Evolutionary conservation across 2,888 invertebrate species (phyloP), one percentile per base, ranked within the genome.

Genomic region (Melanostoma mellinum): DNA sequence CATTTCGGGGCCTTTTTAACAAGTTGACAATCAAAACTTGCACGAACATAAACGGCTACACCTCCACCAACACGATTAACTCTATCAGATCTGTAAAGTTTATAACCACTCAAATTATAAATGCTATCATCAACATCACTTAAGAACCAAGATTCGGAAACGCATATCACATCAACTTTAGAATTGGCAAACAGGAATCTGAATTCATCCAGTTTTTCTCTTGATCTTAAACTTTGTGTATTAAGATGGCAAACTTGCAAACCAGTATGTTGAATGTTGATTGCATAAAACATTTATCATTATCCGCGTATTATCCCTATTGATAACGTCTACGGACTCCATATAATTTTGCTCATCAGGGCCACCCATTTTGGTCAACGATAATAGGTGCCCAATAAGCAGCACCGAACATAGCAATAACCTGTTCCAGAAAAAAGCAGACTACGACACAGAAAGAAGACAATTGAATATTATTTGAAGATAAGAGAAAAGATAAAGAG

Each of bases 181-280:
- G 52, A 52, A 6, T n/a, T 35, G 35, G 33, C 9, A 52, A 52
- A 52, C 52, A 52, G n/a, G 33, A n/a, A 52, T 10, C 52, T 52
- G 52, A 52, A 52, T 52, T 52, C 52, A 52, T 52, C 52, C 35
- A 52, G 35, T 52, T 52, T 52, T 52, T 52, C 52, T 35, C 52
- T 52, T 3, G 33, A 52, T 52, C 52, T 52, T n/a, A 52, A 20
- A 33, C 52, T 52, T 52, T 52, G 52, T 52, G 52, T n/a, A 52
- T 52, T 52, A 9, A 52, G 52, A 5, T 56, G 40, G 56, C 40
- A 56, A 30, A 56, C 35, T 52, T 52, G 50, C 32, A 30, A 6
- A 30, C 50, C 50, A 30, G 32, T 50, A n/a, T 50, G n/a, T 50
- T 50, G 50, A 50, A n/a, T 50, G n/a, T 50, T 50, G 50, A 50